A percentile compares a stretch with the other conserved stretches of the same genome.
phyloP scores from a whole-genome alignment of 1,140 invertebrate genomes.

The Meloidogyne floridensis region DNA sequence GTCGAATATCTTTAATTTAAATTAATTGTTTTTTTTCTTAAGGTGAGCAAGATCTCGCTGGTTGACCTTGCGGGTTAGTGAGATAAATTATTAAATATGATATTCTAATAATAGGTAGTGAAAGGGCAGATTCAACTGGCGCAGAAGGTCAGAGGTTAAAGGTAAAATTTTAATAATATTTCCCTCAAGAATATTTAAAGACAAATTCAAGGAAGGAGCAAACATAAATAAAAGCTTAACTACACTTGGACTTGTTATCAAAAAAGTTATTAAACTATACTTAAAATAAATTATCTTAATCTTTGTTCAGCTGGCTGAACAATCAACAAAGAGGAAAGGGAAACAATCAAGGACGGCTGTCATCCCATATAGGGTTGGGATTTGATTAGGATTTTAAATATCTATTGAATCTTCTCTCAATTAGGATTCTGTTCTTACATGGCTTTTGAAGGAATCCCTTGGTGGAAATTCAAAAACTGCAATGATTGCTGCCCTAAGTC shows the following conservation, averaged over 20 bases:
- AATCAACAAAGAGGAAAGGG: constrained; percentile 91
- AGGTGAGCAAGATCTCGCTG: constrained; percentile 87
- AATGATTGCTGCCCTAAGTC: constrained; percentile 94
- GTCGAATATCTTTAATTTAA: constrained; percentile 66
- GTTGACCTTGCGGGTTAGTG: constrained; percentile 84
- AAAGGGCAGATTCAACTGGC: constrained; percentile 94
- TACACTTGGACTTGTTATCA: constrained; percentile 97
- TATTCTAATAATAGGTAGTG: constrained; percentile 68
- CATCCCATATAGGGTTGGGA: constrained; percentile 71
- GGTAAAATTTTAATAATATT: no score
- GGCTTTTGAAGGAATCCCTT: constrained; percentile 94
- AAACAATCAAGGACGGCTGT: constrained; percentile 77
- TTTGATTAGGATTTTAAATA: no score
- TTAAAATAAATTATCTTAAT: no score
- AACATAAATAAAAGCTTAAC: constrained; percentile 99
- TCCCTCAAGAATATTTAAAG: no score
- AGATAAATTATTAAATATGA: no score
- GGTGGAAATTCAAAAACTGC: constrained; percentile 94
- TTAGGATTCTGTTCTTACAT: constrained; percentile 95
- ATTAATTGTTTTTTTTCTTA: constrained; percentile 31
- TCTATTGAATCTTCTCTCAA: no score
- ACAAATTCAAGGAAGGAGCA: constrained; percentile 87
- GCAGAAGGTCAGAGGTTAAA: constrained; percentile 84
- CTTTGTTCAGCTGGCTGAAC: not conserved
- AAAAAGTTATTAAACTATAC: constrained; percentile 73